Conservation (phyloP, 1,140 invertebrate species). For the Coenobita brevimanus region DNA sequence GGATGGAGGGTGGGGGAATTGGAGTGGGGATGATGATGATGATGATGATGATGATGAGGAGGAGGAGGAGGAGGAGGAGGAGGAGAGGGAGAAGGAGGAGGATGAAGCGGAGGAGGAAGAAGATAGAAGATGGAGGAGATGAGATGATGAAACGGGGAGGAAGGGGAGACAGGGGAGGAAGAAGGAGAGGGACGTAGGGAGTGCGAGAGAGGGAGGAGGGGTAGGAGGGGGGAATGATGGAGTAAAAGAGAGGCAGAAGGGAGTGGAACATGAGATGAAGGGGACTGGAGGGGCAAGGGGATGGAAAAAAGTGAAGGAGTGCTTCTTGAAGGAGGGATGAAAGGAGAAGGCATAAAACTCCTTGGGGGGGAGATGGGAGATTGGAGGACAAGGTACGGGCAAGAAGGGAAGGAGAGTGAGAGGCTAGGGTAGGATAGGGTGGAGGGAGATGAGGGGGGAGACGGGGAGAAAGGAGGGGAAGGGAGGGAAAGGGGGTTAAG, state of each 20-base stretch:
- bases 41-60: not conserved
- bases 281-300: too few species aligned
- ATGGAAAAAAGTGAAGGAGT: not conserved
- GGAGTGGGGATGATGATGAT: not conserved
- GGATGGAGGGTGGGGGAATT: not conserved
- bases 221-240: too few species aligned
- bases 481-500: not conserved
- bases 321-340: not conserved
- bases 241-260: too few species aligned
- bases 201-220: too few species aligned
- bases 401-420: not conserved
- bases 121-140: not conserved
- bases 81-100: not conserved
- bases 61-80: constrained; percentile 14
- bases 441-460: not conserved
- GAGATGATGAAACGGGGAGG: too few species aligned
- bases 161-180: too few species aligned
- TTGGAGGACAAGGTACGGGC: not conserved
- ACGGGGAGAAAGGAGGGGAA: not conserved
- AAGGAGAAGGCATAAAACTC: too few species aligned
- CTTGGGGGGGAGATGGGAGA: not conserved
- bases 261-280: too few species aligned
- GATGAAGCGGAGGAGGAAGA: constrained; percentile 7
- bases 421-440: not conserved
- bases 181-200: too few species aligned